phyloP scores from a whole-genome alignment of 2,113 vertebrate genomes.

The Dolichotis patagonum region DNA sequence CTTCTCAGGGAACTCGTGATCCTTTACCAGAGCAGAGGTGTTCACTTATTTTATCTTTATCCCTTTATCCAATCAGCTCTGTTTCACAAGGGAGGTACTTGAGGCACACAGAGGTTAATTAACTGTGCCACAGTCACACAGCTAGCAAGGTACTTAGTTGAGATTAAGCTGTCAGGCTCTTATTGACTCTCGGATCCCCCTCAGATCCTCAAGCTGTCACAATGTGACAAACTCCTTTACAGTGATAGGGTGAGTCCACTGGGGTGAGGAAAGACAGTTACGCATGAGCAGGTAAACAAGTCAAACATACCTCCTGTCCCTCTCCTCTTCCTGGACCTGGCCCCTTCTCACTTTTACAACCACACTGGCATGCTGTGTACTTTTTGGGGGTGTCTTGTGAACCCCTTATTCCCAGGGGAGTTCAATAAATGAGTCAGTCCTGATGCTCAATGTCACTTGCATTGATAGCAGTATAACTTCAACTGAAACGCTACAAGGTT shows the following conservation, averaged over 20 bases:
- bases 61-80: background rate
- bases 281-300: background rate
- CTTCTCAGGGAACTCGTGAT: background rate
- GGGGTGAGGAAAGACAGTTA: background rate
- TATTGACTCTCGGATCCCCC: background rate
- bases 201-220: background rate
- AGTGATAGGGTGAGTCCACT: background rate
- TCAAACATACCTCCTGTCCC: background rate
- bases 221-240: background rate
- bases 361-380: background rate
- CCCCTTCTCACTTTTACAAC: background rate
- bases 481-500: background rate
- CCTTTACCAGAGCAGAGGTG: fast-evolving
- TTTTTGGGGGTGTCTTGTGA: background rate
- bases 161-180: background rate
- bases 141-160: background rate
- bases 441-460: background rate
- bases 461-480: background rate
- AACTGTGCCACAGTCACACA: background rate
- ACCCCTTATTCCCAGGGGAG: background rate
- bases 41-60: background rate
- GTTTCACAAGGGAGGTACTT: background rate
- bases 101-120: constrained; percentile 16
- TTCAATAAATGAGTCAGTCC: background rate
- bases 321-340: background rate